Evolutionary conservation across 2,888 invertebrate species (phyloP).

Genomic region (Melinopterus prodromus): DNA sequence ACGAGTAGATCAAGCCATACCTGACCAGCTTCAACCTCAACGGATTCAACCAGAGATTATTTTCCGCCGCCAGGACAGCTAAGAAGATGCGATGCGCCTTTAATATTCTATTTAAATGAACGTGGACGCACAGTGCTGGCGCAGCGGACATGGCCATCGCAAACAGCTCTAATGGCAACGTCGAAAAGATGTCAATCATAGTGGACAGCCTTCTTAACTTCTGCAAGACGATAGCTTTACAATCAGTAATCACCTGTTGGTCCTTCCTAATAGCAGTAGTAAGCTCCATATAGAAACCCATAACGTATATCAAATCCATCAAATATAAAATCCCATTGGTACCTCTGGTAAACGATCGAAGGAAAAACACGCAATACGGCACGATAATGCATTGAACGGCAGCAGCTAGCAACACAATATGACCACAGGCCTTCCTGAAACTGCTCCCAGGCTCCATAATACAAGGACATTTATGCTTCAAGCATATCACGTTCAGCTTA

Average conservation of each 20-base stretch:
- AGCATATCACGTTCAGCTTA: slow-evolving; percentile 54
- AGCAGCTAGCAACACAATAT: slow-evolving; percentile 33
- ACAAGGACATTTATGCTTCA: slow-evolving; percentile 62
- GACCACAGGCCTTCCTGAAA: slow-evolving; percentile 51
- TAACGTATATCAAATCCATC: slow-evolving; percentile 40
- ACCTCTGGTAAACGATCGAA: slow-evolving; percentile 21
- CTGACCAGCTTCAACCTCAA: slow-evolving; percentile 29
- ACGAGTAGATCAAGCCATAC: slow-evolving; percentile 30
- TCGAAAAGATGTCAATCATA: slow-evolving; percentile 37
- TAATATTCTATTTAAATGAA: slow-evolving; percentile 34
- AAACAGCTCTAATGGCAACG: slow-evolving; percentile 34
- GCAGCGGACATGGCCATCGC: slow-evolving; percentile 17
- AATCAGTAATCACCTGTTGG: slow-evolving; percentile 35
- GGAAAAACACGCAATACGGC: slow-evolving; percentile 40
- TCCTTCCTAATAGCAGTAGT: slow-evolving; percentile 41
- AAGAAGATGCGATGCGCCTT: slow-evolving; percentile 38
- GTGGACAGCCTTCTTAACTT: slow-evolving; percentile 33
- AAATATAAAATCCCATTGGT: slow-evolving; percentile 31
- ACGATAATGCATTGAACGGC: slow-evolving; percentile 34
- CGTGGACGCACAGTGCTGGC: neutral
- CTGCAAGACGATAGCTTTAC: slow-evolving; percentile 28
- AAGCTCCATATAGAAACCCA: slow-evolving; percentile 40
- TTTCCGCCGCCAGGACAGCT: slow-evolving; percentile 32
- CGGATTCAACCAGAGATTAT: slow-evolving; percentile 29
- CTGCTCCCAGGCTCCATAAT: slow-evolving; percentile 62